Conservation (phyloP, 2,888 invertebrate species). For the Phaedon cochleariae region DNA sequence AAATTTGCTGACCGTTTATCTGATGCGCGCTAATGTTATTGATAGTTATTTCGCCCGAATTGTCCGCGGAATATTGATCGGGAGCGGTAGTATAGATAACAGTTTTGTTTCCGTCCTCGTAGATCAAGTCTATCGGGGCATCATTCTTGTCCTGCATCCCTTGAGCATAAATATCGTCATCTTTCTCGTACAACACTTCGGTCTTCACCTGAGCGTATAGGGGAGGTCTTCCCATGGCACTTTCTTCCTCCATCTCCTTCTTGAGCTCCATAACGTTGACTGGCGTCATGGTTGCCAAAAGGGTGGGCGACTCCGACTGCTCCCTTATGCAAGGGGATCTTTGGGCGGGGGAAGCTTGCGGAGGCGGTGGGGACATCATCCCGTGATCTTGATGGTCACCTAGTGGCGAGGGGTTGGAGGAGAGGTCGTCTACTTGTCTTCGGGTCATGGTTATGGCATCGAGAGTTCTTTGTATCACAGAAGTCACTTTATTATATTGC, state of each 20-base stretch:
- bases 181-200: constrained; percentile 63
- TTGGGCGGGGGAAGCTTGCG: constrained; percentile 64
- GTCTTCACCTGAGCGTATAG: constrained; percentile 68
- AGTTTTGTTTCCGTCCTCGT: constrained; percentile 85
- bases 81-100: constrained; percentile 83
- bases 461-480: constrained; percentile 57
- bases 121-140: constrained; percentile 82
- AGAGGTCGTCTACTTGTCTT: constrained; percentile 57
- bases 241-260: constrained; percentile 72
- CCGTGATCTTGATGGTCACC: constrained; percentile 50
- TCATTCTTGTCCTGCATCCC: constrained; percentile 69
- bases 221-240: constrained; percentile 69
- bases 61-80: constrained; percentile 78
- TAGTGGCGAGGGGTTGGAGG: constrained; percentile 53
- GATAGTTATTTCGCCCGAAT: constrained; percentile 60
- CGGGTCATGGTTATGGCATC: constrained; percentile 58
- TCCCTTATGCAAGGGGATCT: constrained; percentile 59
- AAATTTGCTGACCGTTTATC: constrained; percentile 61
- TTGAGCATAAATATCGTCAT: constrained; percentile 63
- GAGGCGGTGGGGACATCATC: constrained; percentile 64
- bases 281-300: constrained; percentile 88
- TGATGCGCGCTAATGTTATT: constrained; percentile 61
- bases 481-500: constrained; percentile 61
- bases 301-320: constrained; percentile 75
- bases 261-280: constrained; percentile 82